These are phyloP conservation scores for Mesocentrotus franciscanus DNA, from an alignment of 53 echinoderm and acorn worm genomes.

Conservation along the genomic window DNA sequence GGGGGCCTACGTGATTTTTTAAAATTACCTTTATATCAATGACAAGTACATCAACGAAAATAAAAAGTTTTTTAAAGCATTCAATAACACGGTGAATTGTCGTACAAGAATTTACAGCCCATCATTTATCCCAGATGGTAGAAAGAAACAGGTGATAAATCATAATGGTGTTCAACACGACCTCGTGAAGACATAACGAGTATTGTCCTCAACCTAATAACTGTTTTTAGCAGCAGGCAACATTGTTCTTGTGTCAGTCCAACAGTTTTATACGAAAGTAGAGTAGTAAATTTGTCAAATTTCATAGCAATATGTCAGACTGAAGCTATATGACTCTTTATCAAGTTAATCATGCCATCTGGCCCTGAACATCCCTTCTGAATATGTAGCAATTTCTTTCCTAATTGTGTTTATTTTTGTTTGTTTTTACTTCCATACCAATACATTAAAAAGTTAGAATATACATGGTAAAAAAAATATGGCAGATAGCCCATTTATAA, in stretches of 20 bases:
- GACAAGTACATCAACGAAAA: no score
- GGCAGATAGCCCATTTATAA: no score
- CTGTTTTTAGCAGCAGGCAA: neutral
- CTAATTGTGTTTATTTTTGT: neutral
- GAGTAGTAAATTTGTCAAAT: neutral
- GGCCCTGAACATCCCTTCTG: neutral
- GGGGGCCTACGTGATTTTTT: no score
- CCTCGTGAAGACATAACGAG: neutral
- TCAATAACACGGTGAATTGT: neutral
- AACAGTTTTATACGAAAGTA: neutral
- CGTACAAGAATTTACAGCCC: neutral
- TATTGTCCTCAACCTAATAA: neutral
- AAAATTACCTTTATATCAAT: no score
- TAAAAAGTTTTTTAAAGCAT: neutral
- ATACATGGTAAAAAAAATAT: no score
- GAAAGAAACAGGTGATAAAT: neutral
- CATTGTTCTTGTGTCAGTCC: neutral
- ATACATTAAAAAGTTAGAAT: no score
- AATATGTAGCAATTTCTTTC: neutral
- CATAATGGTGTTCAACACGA: neutral
- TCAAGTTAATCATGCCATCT: slow-evolving; percentile 8
- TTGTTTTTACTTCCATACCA: no score
- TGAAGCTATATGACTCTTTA: neutral
- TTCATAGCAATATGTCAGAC: neutral
- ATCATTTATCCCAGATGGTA: neutral